Evolutionary conservation across 2,797 vertebrate genomes (phyloP).

Genomic region (Typhlichthys subterraneus): DNA sequence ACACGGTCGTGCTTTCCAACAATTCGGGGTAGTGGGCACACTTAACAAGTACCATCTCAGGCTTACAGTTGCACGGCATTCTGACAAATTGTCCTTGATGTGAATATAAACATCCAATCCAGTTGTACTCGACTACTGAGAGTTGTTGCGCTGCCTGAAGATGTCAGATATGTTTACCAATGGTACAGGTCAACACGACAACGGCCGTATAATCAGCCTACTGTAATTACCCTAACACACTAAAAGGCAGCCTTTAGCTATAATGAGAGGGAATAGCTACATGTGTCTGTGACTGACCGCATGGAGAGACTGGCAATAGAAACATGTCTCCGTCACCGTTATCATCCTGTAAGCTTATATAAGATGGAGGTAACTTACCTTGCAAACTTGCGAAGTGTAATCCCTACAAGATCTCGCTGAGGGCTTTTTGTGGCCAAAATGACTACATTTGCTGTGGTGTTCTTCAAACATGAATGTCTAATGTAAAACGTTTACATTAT

Average conservation of each 20-base stretch:
- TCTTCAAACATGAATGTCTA: no score
- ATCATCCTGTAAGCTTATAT: slow-evolving; percentile 6
- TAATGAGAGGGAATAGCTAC: slow-evolving; percentile 55
- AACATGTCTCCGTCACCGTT: slow-evolving; percentile 39
- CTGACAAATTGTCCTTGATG: slow-evolving; percentile 4
- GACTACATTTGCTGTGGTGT: no score
- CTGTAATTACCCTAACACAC: slow-evolving; percentile 56
- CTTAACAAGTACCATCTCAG: no score
- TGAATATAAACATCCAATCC: slow-evolving; percentile 18
- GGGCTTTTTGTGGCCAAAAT: no score
- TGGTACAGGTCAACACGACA: slow-evolving; percentile 24
- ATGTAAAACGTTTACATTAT: no score
- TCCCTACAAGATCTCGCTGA: no score
- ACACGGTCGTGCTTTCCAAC: slow-evolving; percentile 54
- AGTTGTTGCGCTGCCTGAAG: slow-evolving; percentile 7
- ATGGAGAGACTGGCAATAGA: slow-evolving; percentile 33
- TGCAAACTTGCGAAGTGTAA: neutral
- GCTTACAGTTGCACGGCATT: neutral
- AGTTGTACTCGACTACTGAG: slow-evolving; percentile 7
- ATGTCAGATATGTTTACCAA: slow-evolving; percentile 21
- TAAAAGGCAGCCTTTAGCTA: slow-evolving; percentile 45
- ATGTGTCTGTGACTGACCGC: slow-evolving; percentile 45
- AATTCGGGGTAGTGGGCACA: slow-evolving; percentile 28
- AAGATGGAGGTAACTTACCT: no score
- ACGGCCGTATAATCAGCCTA: slow-evolving; percentile 42